Percentiles rank a stretch among this genome's conserved stretches.
Conservation (phyloP, 2,888 invertebrate species). For the Cepaea hortensis region DNA sequence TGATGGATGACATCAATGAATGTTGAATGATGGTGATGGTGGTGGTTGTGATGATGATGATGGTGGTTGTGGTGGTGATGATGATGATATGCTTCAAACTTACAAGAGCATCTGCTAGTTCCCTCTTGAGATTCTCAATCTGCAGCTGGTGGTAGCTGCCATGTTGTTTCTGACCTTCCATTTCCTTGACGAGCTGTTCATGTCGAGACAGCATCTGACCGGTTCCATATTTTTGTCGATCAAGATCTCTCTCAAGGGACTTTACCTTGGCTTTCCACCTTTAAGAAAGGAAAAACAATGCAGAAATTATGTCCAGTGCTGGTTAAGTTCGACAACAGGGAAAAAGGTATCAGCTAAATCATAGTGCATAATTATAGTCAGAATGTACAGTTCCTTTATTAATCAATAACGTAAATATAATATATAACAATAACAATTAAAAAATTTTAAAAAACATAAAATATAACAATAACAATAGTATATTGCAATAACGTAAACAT, state of each 20-base stretch:
- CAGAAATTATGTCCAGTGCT: neutral
- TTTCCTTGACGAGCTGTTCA: conserved; percentile 72
- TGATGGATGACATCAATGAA: too few relatives aligned
- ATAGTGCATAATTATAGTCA: too few relatives aligned
- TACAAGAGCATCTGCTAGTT: conserved; percentile 72
- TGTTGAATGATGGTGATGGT: too few relatives aligned
- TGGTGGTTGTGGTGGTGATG: too few relatives aligned
- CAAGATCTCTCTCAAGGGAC: conserved; percentile 72
- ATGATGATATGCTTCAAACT: neutral
- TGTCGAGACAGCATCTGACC: conserved; percentile 69
- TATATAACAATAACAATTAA: too few relatives aligned
- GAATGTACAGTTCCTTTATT: too few relatives aligned
- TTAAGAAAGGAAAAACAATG: neutral
- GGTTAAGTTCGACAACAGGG: neutral
- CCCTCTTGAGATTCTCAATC: conserved; percentile 69
- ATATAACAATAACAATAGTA: too few relatives aligned
- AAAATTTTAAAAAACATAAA: too few relatives aligned
- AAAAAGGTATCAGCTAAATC: neutral
- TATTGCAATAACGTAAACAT: too few relatives aligned
- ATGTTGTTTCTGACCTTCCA: conserved; percentile 67
- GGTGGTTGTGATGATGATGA: too few relatives aligned
- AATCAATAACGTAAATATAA: too few relatives aligned
- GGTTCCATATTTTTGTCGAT: conserved; percentile 68
- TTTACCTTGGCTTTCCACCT: conserved; percentile 74
- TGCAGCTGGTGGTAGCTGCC: conserved; percentile 65